phyloP scores from a whole-genome alignment of 1,140 invertebrate genomes.

The Oncopeltus fasciatus region DNA sequence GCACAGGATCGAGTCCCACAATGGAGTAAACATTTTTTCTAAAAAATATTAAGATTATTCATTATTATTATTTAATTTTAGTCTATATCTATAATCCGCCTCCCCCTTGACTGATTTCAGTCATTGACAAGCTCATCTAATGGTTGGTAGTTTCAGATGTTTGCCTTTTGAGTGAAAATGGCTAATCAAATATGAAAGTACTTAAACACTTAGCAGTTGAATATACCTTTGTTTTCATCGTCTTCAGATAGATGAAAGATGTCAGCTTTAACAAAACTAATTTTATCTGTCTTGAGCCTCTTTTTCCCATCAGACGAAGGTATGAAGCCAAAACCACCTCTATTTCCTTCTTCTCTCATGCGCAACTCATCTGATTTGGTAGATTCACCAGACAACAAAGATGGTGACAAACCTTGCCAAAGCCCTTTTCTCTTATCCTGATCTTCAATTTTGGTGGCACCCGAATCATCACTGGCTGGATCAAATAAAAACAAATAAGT shows the following conservation, averaged over 20 bases:
- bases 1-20: too few species aligned
- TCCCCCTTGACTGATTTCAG: too few species aligned
- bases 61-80: too few species aligned
- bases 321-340: slow-evolving; percentile 22
- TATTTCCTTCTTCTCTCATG: slow-evolving; percentile 3
- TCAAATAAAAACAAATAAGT: too few species aligned
- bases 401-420: background rate
- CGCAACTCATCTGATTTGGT: background rate
- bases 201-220: background rate
- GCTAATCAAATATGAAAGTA: too few species aligned
- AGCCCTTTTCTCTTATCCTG: background rate
- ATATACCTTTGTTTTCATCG: background rate
- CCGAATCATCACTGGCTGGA: too few species aligned
- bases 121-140: too few species aligned
- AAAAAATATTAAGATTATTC: too few species aligned
- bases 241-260: slow-evolving; percentile 20
- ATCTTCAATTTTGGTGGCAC: background rate
- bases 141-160: too few species aligned
- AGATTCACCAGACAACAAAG: background rate
- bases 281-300: slow-evolving; percentile 26
- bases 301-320: slow-evolving; percentile 18
- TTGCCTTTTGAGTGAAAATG: too few species aligned
- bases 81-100: too few species aligned
- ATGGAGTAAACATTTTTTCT: too few species aligned
- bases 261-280: slow-evolving; percentile 32